Base-by-base conservation (phyloP, 2,888 invertebrate species). In the Ditylenchus weischeri region DNA sequence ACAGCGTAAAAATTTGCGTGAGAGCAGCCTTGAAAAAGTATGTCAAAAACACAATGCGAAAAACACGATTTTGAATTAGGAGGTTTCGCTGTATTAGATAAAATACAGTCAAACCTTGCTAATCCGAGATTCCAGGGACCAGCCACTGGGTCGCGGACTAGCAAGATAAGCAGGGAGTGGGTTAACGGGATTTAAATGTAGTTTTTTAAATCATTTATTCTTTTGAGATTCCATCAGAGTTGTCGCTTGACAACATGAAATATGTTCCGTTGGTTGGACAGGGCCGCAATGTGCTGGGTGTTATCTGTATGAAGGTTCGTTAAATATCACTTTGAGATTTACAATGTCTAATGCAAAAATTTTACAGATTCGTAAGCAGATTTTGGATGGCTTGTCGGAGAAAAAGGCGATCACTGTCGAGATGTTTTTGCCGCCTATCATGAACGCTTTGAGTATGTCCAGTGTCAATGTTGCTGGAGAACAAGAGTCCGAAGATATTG, bases 201-300 rank as follows among this genome's bases (percentile, higher is more conserved):
- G 29, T 29, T 38, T 2, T 7, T 43, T 36, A 35, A 13, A n/a
- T 1, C 15, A 23, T 13, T 38, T 29, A 15, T 59, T 2, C n/a
- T 54, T 48, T 70, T 49, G 47, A 75, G 75, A 50, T 73, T 35
- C 75, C 75, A 8, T n/a, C 49, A n/a, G 48, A 60, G 13, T 38
- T 75, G 19, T 58, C 65, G 19, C 49, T 57, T 11, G 69, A 64
- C 13, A 75, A 64, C 19, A 36, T 73, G 48, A 64, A 61, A 54
- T 72, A 69, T 57, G 60, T 70, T 58, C 76, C 76, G 15, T 51
- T 72, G 36, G 43, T 73, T 21, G 76, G 72, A n/a, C 65, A 71
- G 19, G 76, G 76, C 51, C 68, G 72, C 51, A 76, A 76, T 60
- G 23, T 76, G 13, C 66, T 72, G 43, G 76, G 76, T 10, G 64